These are phyloP conservation scores for Dasyornis broadbenti DNA, from an alignment of 2,113 vertebrate species.

Conservation along the genomic window DNA sequence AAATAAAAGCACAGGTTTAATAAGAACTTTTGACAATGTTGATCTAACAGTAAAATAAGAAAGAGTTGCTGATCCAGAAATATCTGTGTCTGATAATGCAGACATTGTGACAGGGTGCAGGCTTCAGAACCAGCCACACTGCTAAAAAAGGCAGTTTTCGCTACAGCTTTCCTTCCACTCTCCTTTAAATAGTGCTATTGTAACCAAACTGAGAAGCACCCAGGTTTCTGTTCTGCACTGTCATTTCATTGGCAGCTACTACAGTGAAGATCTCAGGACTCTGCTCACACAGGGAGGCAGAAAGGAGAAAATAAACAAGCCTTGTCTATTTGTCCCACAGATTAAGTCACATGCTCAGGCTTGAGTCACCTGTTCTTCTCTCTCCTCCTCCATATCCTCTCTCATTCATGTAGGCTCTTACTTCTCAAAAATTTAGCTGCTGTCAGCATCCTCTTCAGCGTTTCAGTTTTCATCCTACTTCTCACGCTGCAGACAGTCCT, in stretches of 20 bases:
- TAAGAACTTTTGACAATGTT: background rate
- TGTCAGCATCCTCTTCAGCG: background rate
- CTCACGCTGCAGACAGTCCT: background rate
- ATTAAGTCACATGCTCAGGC: background rate
- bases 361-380: background rate
- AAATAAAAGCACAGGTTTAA: background rate
- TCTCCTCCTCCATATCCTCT: background rate
- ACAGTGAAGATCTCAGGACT: rapidly evolving
- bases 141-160: background rate
- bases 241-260: background rate
- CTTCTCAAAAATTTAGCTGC: background rate
- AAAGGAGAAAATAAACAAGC: background rate
- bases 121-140: background rate
- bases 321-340: background rate
- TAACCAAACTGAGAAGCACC: background rate
- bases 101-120: background rate
- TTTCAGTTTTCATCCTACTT: background rate
- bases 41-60: background rate
- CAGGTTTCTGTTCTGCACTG: background rate
- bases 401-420: background rate
- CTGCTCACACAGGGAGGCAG: background rate
- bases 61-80: background rate
- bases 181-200: background rate
- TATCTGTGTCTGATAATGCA: background rate
- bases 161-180: background rate